phyloP scores from a whole-genome alignment of 2,797 vertebrate genomes.

The Leptatherina wallacei region DNA sequence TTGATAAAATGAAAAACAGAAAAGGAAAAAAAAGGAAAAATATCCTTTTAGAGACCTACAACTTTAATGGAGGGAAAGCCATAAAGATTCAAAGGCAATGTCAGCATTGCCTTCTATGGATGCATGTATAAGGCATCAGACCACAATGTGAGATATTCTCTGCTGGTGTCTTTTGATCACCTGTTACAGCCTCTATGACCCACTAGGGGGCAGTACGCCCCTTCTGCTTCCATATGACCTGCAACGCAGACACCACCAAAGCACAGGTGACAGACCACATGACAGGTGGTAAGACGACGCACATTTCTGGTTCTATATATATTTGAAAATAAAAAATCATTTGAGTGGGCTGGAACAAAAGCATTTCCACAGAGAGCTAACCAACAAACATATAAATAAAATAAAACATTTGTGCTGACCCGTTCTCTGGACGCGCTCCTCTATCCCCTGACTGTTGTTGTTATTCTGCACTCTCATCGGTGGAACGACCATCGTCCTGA shows the following conservation, averaged over 20 bases:
- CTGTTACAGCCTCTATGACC: slow-evolving; percentile 80
- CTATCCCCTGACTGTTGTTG: slow-evolving; percentile 75
- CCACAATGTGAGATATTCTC: slow-evolving; percentile 42
- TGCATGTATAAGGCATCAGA: slow-evolving; percentile 62
- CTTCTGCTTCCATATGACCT: slow-evolving; percentile 79
- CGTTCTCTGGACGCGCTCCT: slow-evolving; percentile 83
- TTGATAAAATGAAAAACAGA: neutral
- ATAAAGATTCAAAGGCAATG: slow-evolving; percentile 4
- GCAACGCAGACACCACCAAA: slow-evolving; percentile 76
- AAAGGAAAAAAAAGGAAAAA: neutral
- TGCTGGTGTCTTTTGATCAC: slow-evolving; percentile 77
- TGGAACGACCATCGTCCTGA: slow-evolving; percentile 92
- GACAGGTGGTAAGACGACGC: slow-evolving; percentile 4
- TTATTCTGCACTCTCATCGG: slow-evolving; percentile 88
- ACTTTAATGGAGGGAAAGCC: slow-evolving; percentile 41
- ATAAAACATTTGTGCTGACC: slow-evolving; percentile 73
- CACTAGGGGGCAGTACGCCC: slow-evolving; percentile 77
- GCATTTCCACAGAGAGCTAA: neutral
- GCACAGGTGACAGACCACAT: slow-evolving; percentile 54
- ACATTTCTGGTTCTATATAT: slow-evolving; percentile 9
- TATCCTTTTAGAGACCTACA: neutral
- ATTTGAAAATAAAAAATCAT: neutral
- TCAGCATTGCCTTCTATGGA: slow-evolving; percentile 42
- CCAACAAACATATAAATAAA: neutral
- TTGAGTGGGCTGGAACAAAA: slow-evolving; percentile 7